phyloP scores from a whole-genome alignment of 2,888 invertebrate species.

The Papilio gigon region DNA sequence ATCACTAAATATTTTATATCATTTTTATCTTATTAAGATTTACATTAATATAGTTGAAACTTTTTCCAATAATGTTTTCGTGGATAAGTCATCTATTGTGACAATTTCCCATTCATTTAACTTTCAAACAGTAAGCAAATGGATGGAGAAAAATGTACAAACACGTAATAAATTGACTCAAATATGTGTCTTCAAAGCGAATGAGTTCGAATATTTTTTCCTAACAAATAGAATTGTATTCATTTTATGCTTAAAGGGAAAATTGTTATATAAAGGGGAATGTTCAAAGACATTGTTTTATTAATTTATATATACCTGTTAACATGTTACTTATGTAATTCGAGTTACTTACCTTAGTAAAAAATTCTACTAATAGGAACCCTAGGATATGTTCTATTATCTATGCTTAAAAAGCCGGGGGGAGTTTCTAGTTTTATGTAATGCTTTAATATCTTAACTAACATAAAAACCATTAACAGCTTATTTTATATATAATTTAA shows the following conservation, averaged over 20 bases:
- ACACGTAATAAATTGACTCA: constrained; percentile 14
- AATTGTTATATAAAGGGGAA: not conserved
- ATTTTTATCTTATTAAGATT: too few species aligned
- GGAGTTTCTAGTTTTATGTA: too few species aligned
- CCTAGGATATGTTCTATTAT: too few species aligned
- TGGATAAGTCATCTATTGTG: not conserved
- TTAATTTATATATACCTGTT: not conserved
- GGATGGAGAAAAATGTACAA: not conserved
- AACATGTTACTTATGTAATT: too few species aligned
- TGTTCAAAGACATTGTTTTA: not conserved
- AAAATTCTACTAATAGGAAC: too few species aligned
- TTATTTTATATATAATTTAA: too few species aligned
- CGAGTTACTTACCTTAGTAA: too few species aligned
- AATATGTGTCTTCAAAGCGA: not conserved
- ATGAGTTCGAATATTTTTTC: not conserved
- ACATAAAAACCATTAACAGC: too few species aligned
- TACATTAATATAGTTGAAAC: not conserved
- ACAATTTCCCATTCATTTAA: not conserved
- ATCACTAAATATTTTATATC: too few species aligned
- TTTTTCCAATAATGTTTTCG: not conserved
- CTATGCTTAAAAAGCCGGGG: too few species aligned
- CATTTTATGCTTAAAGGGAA: not conserved
- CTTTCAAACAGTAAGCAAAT: constrained; percentile 1
- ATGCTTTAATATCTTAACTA: too few species aligned
- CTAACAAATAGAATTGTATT: constrained; percentile 3